Evolutionary conservation across 2,113 vertebrate species (phyloP), one percentile per base, ranked within the genome.

Genomic region (Tachuris rubrigastra): DNA sequence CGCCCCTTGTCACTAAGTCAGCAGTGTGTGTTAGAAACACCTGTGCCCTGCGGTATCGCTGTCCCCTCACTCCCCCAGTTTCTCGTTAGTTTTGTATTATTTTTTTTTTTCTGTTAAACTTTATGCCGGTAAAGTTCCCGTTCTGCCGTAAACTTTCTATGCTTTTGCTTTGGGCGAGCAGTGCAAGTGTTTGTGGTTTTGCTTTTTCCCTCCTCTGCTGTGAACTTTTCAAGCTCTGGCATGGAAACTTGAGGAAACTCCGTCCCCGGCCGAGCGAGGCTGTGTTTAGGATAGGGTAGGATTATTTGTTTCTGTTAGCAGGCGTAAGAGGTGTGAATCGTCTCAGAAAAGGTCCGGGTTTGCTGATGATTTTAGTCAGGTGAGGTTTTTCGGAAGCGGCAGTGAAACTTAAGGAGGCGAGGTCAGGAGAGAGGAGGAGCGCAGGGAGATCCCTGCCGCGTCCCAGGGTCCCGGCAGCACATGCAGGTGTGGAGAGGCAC

Each of bases 251-350:
- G n/a, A 3, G 42, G 27, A 1, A 21, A 17, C 31, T 59, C 62
- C 22, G 6, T 20, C 18, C 50, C 24, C 8, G 5, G 42, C 39
- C 5, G 47, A 20, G 67, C 31, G 3, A 4, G 42, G 47, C 58
- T 56, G 24, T 8, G 65, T 4, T 39, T 21, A 1, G 52, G 60
- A 12, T 65, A 8, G 10, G 9, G 4, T 7, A 14, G 47, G 71
- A 22, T 2, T 6, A 0, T 21, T 41, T 5, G 5, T 14, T 37
- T 20, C 30, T 4, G 0, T 35, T 6, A 7, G 21, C 39, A 21
- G 30, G 1, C 4, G 0, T 2, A 23, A 37, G 5, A 3, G 2
- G 8, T 0, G 37, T 25, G 56, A 23, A 4, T 58, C 50, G 44
- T 14, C 67, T 47, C 41, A 0, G 37, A 8, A 39, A 47, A 63